A percentile compares a stretch with the other conserved stretches of the same genome.
Evolutionary conservation across 2,888 invertebrate species (phyloP).

Genomic region (Aproaerema taeniolella): DNA sequence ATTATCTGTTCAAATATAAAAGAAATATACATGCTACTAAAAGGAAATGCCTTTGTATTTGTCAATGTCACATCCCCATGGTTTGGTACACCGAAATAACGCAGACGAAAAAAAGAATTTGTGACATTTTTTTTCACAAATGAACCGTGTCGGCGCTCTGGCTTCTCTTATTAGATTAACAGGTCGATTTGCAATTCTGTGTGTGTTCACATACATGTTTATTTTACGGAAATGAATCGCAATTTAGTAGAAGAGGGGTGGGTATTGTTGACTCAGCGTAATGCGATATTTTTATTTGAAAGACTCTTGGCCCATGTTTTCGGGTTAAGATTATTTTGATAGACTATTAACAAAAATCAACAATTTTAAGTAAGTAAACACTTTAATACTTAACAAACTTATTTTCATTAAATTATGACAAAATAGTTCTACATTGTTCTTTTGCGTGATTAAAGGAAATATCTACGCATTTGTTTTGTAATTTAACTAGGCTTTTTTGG

Average conservation of each 20-base stretch:
- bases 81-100: slow-evolving; percentile 30
- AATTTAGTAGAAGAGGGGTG: slow-evolving; percentile 50
- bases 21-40: slow-evolving; percentile 46
- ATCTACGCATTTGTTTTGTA: too few relatives aligned
- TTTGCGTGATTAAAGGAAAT: too few relatives aligned
- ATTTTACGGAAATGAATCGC: slow-evolving; percentile 75
- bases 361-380: too few relatives aligned
- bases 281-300: slow-evolving; percentile 39
- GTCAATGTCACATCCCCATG: slow-evolving; percentile 67
- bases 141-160: slow-evolving; percentile 61
- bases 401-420: too few relatives aligned
- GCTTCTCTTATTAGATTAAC: slow-evolving; percentile 74
- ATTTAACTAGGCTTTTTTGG: too few relatives aligned
- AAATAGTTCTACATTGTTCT: too few relatives aligned
- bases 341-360: too few relatives aligned
- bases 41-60: slow-evolving; percentile 72
- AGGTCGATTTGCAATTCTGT: slow-evolving; percentile 76
- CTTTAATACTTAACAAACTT: too few relatives aligned
- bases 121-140: slow-evolving; percentile 70
- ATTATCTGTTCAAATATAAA: slow-evolving; percentile 65
- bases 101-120: slow-evolving; percentile 50
- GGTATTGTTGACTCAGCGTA: slow-evolving; percentile 59
- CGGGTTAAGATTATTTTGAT: slow-evolving; percentile 2
- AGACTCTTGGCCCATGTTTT: slow-evolving; percentile 19
- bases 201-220: slow-evolving; percentile 68